phyloP scores from a whole-genome alignment of 2,113 vertebrate genomes.

The Arizona elegans region DNA sequence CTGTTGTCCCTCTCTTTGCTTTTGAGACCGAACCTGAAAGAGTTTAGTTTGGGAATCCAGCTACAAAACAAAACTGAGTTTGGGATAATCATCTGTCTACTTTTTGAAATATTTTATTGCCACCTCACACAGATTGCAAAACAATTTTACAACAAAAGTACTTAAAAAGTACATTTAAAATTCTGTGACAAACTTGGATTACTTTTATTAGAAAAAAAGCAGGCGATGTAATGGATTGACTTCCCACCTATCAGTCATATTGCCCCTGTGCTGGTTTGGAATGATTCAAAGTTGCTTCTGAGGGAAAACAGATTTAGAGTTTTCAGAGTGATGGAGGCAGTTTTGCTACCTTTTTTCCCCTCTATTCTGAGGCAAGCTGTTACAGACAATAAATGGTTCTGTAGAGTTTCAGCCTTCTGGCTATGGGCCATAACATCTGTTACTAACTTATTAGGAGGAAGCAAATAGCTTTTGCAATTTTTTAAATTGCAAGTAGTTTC shows the following conservation, averaged over 20 bases:
- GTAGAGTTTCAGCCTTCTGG: neutral
- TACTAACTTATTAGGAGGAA: neutral
- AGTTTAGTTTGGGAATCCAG: neutral
- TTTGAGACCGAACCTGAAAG: neutral
- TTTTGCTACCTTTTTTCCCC: neutral
- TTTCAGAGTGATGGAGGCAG: neutral
- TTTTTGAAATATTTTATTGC: neutral
- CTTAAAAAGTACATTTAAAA: conserved; percentile 15
- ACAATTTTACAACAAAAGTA: neutral
- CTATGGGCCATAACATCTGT: neutral
- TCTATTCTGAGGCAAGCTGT: neutral
- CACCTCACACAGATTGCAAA: neutral
- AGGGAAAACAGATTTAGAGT: neutral
- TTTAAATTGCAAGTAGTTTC: neutral
- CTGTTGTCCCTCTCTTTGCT: neutral
- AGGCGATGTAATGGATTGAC: conserved; percentile 38
- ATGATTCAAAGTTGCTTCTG: conserved; percentile 37
- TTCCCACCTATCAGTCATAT: conserved; percentile 41
- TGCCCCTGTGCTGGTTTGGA: conserved; percentile 44
- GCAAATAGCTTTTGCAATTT: neutral
- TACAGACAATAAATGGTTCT: neutral
- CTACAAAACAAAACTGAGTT: neutral
- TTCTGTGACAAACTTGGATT: conserved; percentile 12
- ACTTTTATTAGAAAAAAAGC: conserved; percentile 13
- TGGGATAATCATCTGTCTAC: neutral